Conservation (phyloP, 2,888 invertebrate species). For the Tethea ocularis region DNA sequence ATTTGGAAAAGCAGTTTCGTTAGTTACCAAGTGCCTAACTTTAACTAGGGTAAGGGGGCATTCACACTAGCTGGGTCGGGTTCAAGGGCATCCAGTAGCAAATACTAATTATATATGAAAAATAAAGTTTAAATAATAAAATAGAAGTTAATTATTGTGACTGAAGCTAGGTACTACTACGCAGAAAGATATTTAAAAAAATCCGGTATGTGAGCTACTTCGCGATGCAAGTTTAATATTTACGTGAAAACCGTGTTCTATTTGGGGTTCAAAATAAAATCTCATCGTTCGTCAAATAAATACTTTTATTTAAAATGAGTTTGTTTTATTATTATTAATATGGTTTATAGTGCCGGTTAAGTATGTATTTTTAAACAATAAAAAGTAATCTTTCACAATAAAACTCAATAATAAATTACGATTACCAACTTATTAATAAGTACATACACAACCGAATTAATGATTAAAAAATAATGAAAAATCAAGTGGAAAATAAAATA, state of each 20-base stretch:
- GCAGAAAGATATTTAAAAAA: slow-evolving; percentile 47
- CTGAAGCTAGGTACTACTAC: slow-evolving; percentile 74
- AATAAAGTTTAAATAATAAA: slow-evolving; percentile 43
- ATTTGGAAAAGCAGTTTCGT: slow-evolving; percentile 68
- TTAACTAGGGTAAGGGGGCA: slow-evolving; percentile 71
- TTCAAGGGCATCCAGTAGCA: slow-evolving; percentile 81
- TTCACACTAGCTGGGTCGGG: slow-evolving; percentile 78
- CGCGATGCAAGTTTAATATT: slow-evolving; percentile 39
- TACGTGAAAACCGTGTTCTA: slow-evolving; percentile 16
- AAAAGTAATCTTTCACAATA: slow-evolving; percentile 75
- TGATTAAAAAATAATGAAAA: slow-evolving; percentile 51
- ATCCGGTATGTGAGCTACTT: slow-evolving; percentile 82
- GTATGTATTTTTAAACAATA: slow-evolving; percentile 79
- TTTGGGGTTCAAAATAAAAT: slow-evolving; percentile 70
- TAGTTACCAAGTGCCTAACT: slow-evolving; percentile 70
- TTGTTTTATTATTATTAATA: slow-evolving; percentile 66
- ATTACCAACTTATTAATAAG: slow-evolving; percentile 80
- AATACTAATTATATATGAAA: slow-evolving; percentile 65
- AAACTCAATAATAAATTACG: slow-evolving; percentile 66
- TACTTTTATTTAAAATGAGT: slow-evolving; percentile 78
- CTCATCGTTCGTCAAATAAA: slow-evolving; percentile 72
- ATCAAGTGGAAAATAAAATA: slow-evolving; percentile 46
- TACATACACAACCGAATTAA: slow-evolving; percentile 83
- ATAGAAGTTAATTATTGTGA: slow-evolving; percentile 61
- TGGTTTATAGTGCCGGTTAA: slow-evolving; percentile 77